A percentile compares a stretch with the other conserved stretches of the same genome.
phyloP scores from a whole-genome alignment of 2,797 vertebrate species.

The Sandelia bainsii region DNA sequence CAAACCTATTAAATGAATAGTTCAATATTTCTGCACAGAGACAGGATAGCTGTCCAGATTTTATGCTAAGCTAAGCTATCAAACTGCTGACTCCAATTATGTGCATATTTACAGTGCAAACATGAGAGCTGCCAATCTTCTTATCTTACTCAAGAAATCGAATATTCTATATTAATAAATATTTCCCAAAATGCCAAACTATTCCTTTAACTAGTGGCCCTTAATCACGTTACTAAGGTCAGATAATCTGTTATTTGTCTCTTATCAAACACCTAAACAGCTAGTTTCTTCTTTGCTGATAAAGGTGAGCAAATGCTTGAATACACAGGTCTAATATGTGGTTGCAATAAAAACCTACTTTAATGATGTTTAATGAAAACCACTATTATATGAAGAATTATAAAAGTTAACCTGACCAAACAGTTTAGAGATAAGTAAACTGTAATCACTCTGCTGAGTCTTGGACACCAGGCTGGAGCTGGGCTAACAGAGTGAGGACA shows the following conservation, averaged over 20 bases:
- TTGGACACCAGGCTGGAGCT: slow-evolving; percentile 88
- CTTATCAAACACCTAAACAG: too few relatives aligned
- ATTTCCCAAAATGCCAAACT: too few relatives aligned
- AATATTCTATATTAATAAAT: too few relatives aligned
- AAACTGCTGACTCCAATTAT: not conserved
- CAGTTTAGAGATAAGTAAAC: slow-evolving; percentile 9
- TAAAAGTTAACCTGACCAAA: not conserved
- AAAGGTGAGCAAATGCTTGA: not conserved
- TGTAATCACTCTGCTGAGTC: slow-evolving; percentile 78
- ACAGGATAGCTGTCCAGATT: not conserved
- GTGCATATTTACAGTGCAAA: not conserved
- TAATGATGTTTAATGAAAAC: not conserved
- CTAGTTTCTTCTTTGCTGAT: not conserved
- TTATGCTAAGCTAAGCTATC: slow-evolving; percentile 2
- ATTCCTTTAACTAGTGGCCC: not conserved
- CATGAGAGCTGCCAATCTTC: not conserved
- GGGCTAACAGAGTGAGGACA: slow-evolving; percentile 89
- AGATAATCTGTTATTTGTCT: not conserved
- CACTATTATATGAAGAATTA: not conserved
- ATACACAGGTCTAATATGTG: not conserved
- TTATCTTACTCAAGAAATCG: not conserved
- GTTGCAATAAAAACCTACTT: not conserved
- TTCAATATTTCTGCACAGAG: not conserved
- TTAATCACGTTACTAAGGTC: not conserved
- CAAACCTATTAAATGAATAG: not conserved